Evolutionary conservation across 2,797 vertebrate species (phyloP), one percentile per base, ranked within the genome.

Genomic region (Gambusia yucatana): DNA sequence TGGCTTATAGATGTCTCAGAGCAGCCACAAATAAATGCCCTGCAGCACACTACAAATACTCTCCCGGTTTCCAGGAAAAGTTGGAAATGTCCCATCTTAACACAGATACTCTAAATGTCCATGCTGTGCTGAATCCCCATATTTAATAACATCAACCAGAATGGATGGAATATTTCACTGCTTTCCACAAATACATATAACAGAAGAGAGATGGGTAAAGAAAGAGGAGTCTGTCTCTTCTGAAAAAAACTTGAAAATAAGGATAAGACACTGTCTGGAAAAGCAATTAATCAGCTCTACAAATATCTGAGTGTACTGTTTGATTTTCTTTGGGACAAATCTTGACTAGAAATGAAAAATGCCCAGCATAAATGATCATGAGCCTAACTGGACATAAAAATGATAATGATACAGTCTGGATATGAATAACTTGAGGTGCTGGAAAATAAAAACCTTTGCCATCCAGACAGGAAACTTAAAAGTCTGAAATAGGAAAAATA

Each of bases 11-110:
- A 89, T 91, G 83, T 95, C 95, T 94, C 94, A 88, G 88, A 92
- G 78, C 84, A 92, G 92, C 88, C 82, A 94, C 92, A 95, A 95
- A 96, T 95, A 95, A 95, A 86, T 87, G 83, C 14, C 75, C 77
- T 81, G 84, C 70, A 93, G 88, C 90, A 90, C 89, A 91, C 89
- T 90, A 93, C 88, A 73, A 88, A 87, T 67, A 80, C 78, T 74
- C 77, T 86, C 65, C 79, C 67, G 0, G 86, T 84, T 94, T 95
- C 95, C 93, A 88, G 89, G 92, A 95, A 95, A 85, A 11, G 65
- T 74, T 95, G 94, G 93, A 94, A 92, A 88, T 87, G 63, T 91
- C 87, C 69, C 44, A 86, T 86, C 87, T 91, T 86, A 71, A 89
- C 75, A 89, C 89, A 91, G 91, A 93, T 89, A 84, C 89, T 92